phyloP scores from a whole-genome alignment of 2,888 invertebrate species.

The Cremastinae sp. region DNA sequence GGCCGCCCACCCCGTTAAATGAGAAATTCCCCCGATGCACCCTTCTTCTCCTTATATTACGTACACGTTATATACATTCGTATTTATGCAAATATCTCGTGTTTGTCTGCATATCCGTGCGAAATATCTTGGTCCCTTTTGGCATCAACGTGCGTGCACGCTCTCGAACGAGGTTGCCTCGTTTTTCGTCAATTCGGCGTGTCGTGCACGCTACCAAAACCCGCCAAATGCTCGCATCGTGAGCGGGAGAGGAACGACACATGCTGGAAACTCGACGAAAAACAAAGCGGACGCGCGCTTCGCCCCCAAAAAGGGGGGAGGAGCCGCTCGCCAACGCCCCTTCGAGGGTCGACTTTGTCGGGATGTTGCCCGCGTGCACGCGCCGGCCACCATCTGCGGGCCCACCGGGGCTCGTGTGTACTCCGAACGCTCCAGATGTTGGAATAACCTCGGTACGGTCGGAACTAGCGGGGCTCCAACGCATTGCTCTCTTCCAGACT shows the following conservation, averaged over 20 bases:
- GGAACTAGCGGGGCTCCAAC: too few species aligned
- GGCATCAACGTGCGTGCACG: too few species aligned
- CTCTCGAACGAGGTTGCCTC: too few species aligned
- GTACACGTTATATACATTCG: background rate
- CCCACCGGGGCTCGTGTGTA: slow-evolving; percentile 20
- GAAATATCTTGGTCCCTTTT: too few species aligned
- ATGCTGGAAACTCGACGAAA: slow-evolving; percentile 27
- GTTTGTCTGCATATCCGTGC: too few species aligned
- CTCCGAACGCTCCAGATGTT: too few species aligned
- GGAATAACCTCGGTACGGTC: too few species aligned
- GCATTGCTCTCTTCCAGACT: too few species aligned
- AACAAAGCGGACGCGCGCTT: slow-evolving; percentile 30
- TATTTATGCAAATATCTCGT: background rate
- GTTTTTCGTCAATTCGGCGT: background rate
- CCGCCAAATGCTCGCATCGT: slow-evolving; percentile 42
- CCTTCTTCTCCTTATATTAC: slow-evolving; percentile 40
- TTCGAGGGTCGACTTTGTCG: slow-evolving; percentile 60
- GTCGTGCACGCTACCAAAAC: slow-evolving; percentile 8
- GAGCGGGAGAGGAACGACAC: slow-evolving; percentile 8
- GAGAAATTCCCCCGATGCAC: slow-evolving; percentile 44
- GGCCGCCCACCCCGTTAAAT: slow-evolving; percentile 73
- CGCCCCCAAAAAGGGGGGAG: slow-evolving; percentile 63
- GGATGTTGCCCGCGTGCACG: slow-evolving; percentile 33
- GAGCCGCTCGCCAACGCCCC: slow-evolving; percentile 68
- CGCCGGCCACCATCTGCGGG: slow-evolving; percentile 17